Conservation (phyloP, 2,888 invertebrate genomes). For the Meloe dianella region DNA sequence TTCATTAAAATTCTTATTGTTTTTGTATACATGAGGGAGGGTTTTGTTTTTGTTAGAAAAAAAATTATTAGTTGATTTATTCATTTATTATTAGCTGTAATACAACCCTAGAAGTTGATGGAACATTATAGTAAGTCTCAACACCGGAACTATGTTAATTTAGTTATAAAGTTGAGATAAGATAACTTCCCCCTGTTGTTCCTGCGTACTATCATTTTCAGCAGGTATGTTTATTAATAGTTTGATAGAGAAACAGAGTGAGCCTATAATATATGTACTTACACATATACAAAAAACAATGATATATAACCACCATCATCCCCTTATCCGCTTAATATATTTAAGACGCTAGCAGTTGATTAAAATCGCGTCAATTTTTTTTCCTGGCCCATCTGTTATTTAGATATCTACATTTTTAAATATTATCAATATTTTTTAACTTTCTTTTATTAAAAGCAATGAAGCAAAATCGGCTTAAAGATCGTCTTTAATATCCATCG, state of each 20-base stretch:
- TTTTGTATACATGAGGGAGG: no score
- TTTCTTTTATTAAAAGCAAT: constrained; percentile 23
- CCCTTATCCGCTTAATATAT: background rate
- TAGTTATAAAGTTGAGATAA: constrained; percentile 53
- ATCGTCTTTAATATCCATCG: constrained; percentile 31
- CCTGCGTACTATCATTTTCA: constrained; percentile 25
- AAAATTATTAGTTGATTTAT: background rate
- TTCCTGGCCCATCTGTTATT: background rate
- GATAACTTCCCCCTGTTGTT: constrained; percentile 42
- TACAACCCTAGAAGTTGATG: constrained; percentile 38
- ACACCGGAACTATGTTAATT: constrained; percentile 56
- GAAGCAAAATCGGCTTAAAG: constrained; percentile 36
- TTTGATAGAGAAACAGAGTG: constrained; percentile 12
- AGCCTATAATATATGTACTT: no score
- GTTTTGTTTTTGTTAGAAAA: background rate
- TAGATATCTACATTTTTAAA: background rate
- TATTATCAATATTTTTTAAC: background rate
- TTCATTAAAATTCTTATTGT: background rate
- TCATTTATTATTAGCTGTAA: constrained; percentile 31
- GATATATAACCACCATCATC: background rate
- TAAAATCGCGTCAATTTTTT: background rate
- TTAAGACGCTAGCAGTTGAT: background rate
- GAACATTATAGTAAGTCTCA: constrained; percentile 41
- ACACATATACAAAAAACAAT: constrained; percentile 8
- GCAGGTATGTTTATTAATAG: constrained; percentile 14